Base-by-base conservation (phyloP, 1,140 invertebrate species). In the Daktulosphaira vitifoliae region DNA sequence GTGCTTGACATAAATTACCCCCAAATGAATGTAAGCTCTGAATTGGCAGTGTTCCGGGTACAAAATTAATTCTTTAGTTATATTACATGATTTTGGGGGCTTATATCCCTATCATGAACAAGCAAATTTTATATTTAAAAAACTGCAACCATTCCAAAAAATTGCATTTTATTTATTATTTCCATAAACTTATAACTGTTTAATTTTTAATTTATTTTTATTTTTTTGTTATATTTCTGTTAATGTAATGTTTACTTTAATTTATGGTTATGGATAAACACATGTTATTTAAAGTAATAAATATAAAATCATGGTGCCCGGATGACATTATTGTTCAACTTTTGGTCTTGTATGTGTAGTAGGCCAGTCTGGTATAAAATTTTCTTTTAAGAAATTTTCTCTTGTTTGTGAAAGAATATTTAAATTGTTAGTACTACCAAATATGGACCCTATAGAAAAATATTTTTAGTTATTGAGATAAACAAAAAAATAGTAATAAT, bases 1-100 rank as follows among this genome's bases (percentile, higher is more conserved):
- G 86, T 68, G 83, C 86, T 81, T 88, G 83, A 87, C 81, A 3
- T 54, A 56, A 42, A 8, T 26, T 15, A 49, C 68, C 69, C 66
- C 67, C 68, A 68, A 70, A 68, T 65, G n/a, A 50, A 15, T 56
- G 56, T 62, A 62, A 62, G 42, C 56, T 62, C 8, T 62, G 6
- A 62, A 46, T 46, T 11, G 42, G 16, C 56, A 26, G 25, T 62
- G 53, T 44, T 29, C 56, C 42, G 42, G 56, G 56, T 39, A 46
- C 42, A 25, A 48, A 46, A 26, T 48, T 62, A 29, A 29, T 33
- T 44, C 46, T 46, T 16, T 62, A 62, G 56, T 46, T 23, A 62
- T 62, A 46, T 29, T 8, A 62, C 42, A 62, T 16, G n/a, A 62
- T n/a, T 39, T 62, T 62, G 13, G 56, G 56, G 56, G 56, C 56